A percentile compares a stretch with the other conserved stretches of the same genome.
These are phyloP conservation scores for Sterna hirundo DNA, from an alignment of 2,113 vertebrate species.

Conservation along the genomic window DNA sequence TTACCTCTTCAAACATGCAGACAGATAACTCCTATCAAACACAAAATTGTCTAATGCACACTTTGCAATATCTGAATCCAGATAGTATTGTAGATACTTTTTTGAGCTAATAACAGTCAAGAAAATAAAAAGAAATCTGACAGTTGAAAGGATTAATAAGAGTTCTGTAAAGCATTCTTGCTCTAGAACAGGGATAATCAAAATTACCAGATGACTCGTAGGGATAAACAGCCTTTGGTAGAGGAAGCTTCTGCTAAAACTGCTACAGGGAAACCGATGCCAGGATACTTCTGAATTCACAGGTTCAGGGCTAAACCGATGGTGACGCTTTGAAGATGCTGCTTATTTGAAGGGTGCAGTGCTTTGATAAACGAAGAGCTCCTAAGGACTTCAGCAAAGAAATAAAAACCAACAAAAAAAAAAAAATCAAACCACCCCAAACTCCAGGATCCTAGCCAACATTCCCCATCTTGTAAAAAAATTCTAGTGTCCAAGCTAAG, in stretches of 20 bases:
- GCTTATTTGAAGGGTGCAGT: background rate
- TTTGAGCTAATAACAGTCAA: background rate
- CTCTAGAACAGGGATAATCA: background rate
- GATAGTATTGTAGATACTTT: accelerated
- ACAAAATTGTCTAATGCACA: background rate
- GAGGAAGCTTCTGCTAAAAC: background rate
- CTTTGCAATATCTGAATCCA: background rate
- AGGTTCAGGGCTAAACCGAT: background rate
- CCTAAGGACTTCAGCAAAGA: background rate
- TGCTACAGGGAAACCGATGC: background rate
- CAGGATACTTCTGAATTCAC: background rate
- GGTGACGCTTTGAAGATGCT: accelerated
- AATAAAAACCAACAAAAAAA: background rate
- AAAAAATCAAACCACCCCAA: background rate
- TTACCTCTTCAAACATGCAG: background rate
- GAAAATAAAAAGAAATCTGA: background rate
- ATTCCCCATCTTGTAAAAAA: constrained; percentile 69
- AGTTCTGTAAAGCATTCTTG: background rate
- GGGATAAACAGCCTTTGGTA: background rate
- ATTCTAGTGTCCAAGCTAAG: constrained; percentile 57
- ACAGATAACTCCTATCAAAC: background rate
- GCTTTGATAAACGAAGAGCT: background rate
- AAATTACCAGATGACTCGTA: background rate
- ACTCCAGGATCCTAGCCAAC: constrained; percentile 54
- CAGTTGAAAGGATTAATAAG: background rate